Base-by-base conservation (phyloP, 2,888 invertebrate species). In the Lithophane socia region DNA sequence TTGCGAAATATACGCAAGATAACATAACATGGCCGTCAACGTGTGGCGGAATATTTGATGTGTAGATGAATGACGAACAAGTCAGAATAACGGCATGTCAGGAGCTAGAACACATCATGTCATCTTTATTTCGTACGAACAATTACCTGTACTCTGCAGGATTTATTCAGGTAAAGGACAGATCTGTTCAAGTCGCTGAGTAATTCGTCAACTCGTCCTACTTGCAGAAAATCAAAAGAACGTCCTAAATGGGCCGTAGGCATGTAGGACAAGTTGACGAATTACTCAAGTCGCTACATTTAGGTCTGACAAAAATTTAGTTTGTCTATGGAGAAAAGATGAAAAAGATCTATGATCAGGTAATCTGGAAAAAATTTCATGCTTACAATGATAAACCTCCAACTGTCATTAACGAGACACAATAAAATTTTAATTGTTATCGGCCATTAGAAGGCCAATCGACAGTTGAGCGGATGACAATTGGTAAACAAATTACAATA, bases 1-100 rank as follows among this genome's bases (percentile, higher is more conserved):
- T 87, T 87, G 68, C 73, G 68, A 77, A 84, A 85, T 61, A 37
- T 42, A 64, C 73, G 69, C 60, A 56, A 71, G 42, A 73, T 58
- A 72, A 83, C 69, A 77, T 56, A 54, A 72, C 2, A 49, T 81
- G 66, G 21, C 49, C 61, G 52, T 63, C 64, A 49, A 44, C n/a
- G 24, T 16, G 24, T 18, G n/a, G 18, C 0, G 13, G 24, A 42
- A 42, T 49, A 58, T 58, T 24, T n/a, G 21, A 54, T 18, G 37
- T 42, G 3, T 18, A 24, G 9, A 49, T 70, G 52, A 73, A 42
- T 8, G 71, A 54, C 24, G 71, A 42, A 52, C 24, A 42, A 21
- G 21, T 21, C 24, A 21, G 10, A 72, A 52, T 49, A 71, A 12
- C 44, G n/a, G 16, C n/a, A 67, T 49, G 8, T 49, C 9, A 37